These are phyloP conservation scores for Seriola quinqueradiata DNA, from an alignment of 2,113 vertebrate genomes.

Conservation along the genomic window DNA sequence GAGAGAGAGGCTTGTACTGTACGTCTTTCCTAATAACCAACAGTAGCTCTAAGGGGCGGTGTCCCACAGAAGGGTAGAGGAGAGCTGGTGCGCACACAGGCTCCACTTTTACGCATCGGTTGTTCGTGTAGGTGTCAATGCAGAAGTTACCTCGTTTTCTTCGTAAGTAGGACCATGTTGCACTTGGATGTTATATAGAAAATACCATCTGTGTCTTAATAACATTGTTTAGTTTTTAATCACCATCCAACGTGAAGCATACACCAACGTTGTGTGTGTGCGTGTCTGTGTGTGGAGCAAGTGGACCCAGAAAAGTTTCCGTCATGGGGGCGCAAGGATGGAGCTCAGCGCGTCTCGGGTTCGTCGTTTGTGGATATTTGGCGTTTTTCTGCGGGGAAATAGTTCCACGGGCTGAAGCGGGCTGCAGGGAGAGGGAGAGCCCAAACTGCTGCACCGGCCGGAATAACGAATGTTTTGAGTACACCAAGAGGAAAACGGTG, in stretches of 20 bases:
- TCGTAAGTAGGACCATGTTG: constrained; percentile 31
- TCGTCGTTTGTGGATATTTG: constrained; percentile 66
- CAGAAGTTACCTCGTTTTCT: constrained; percentile 14
- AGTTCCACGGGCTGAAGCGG: constrained; percentile 67
- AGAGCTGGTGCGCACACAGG: constrained; percentile 42
- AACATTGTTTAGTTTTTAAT: neutral
- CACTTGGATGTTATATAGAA: constrained; percentile 29
- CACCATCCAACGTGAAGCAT: neutral
- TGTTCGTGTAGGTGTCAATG: constrained; percentile 23
- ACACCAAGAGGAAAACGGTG: constrained; percentile 62
- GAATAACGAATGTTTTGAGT: constrained; percentile 87
- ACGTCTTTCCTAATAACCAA: constrained; percentile 45
- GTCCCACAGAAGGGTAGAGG: constrained; percentile 46
- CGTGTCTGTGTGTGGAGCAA: constrained; percentile 24
- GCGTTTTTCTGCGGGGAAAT: constrained; percentile 68
- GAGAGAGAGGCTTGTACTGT: constrained; percentile 36
- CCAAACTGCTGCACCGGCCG: constrained; percentile 88
- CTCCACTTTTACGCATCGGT: constrained; percentile 69
- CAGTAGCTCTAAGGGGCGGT: constrained; percentile 67
- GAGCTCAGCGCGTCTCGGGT: constrained; percentile 55
- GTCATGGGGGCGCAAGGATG: constrained; percentile 72
- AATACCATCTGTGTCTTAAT: neutral
- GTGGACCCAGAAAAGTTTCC: constrained; percentile 38
- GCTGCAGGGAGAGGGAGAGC: constrained; percentile 81
- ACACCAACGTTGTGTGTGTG: constrained; percentile 7